Percentiles rank a stretch among this genome's conserved stretches.
Conservation (phyloP, 2,888 invertebrate genomes). For the Pilophorus perplexus region DNA sequence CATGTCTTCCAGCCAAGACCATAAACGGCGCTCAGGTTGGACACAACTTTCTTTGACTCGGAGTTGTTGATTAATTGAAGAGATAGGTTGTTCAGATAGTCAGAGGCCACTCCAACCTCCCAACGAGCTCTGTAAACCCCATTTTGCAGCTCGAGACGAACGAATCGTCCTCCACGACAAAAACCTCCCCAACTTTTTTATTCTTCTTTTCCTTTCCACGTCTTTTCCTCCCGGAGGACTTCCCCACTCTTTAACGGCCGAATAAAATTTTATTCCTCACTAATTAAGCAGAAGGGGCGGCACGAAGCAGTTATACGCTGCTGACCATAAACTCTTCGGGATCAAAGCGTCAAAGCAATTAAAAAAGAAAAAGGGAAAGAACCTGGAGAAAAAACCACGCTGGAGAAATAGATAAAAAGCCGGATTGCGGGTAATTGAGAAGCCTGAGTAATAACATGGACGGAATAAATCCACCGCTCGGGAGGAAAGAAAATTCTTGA, state of each 20-base stretch:
- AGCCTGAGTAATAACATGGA: conserved; percentile 8
- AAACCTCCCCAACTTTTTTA: conserved; percentile 10
- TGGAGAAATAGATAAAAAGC: not conserved
- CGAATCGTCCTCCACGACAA: conserved; percentile 7
- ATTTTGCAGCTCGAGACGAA: conserved; percentile 6
- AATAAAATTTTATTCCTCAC: conserved; percentile 37
- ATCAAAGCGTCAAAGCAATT: conserved; percentile 37
- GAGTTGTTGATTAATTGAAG: conserved; percentile 38
- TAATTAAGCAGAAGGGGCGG: conserved; percentile 23
- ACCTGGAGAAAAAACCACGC: conserved; percentile 22
- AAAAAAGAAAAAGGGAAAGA: conserved; percentile 26
- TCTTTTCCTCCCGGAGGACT: conserved; percentile 3
- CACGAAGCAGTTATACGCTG: conserved; percentile 29
- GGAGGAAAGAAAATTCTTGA: too few relatives aligned
- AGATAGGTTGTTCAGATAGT: conserved; percentile 23
- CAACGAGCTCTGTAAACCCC: conserved; percentile 10
- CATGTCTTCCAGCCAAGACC: not conserved
- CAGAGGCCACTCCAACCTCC: conserved; percentile 6
- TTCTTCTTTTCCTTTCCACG: not conserved
- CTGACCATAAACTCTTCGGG: conserved; percentile 19
- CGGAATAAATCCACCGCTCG: conserved; percentile 26
- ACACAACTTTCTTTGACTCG: conserved; percentile 38
- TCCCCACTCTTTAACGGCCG: conserved; percentile 10
- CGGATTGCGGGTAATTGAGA: conserved; percentile 3
- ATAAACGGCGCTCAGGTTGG: conserved; percentile 20